A percentile compares a stretch with the other conserved stretches of the same genome.
Evolutionary conservation across 2,888 invertebrate genomes (phyloP).

Genomic region (Fragum fragum): DNA sequence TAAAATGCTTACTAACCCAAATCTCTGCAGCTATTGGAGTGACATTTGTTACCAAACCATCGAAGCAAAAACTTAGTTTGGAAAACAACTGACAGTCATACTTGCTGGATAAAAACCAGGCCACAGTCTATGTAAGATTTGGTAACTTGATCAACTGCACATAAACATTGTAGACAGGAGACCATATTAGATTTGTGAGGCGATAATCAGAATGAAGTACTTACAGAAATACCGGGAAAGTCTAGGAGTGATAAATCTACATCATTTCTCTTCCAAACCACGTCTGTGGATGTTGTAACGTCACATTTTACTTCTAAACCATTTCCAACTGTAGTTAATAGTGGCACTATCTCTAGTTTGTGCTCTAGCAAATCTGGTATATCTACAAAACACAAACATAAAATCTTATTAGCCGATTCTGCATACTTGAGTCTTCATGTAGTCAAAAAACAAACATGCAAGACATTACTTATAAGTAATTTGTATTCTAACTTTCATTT

Average conservation of each 20-base stretch:
- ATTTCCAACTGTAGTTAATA: constrained; percentile 91
- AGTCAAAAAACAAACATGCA: too few species aligned
- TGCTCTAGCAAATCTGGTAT: constrained; percentile 92
- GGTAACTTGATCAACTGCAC: background rate
- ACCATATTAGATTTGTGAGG: constrained; percentile 1
- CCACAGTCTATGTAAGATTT: background rate
- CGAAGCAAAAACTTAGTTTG: too few species aligned
- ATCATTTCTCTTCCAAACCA: constrained; percentile 91
- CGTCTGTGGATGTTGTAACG: constrained; percentile 86
- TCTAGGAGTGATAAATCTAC: constrained; percentile 90
- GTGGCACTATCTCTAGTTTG: constrained; percentile 90
- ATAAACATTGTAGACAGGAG: background rate
- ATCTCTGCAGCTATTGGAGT: too few species aligned
- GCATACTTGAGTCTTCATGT: too few species aligned
- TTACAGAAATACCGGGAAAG: constrained; percentile 88
- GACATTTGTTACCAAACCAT: too few species aligned
- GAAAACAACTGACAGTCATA: too few species aligned
- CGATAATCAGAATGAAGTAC: background rate
- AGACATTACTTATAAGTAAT: too few species aligned
- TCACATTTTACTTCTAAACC: constrained; percentile 93
- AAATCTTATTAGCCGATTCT: too few species aligned
- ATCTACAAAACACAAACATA: constrained; percentile 88
- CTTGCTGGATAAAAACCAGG: too few species aligned
- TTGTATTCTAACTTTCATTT: too few species aligned
- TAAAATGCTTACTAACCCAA: too few species aligned